These are phyloP conservation scores for Chrysaora quinquecirrha DNA, from an alignment of 30 jellyfish, hydroid and myxozoan species.

Conservation along the genomic window DNA sequence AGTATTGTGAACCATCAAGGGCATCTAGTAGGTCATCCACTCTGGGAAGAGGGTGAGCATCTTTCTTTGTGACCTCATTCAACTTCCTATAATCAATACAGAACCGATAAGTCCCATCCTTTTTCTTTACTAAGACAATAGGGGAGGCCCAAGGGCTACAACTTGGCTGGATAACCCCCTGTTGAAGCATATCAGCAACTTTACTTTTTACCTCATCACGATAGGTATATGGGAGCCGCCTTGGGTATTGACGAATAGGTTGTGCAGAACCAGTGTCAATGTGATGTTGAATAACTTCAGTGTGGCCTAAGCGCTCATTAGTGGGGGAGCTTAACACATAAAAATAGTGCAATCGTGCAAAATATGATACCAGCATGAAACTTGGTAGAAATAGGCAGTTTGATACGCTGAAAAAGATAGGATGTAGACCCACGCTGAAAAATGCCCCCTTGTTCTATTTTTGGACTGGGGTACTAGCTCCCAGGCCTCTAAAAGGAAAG, in stretches of 20 bases:
- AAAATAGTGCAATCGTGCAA: too few relatives aligned
- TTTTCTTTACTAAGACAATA: too few relatives aligned
- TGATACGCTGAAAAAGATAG: too few relatives aligned
- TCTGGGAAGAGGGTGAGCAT: slow-evolving; percentile 59
- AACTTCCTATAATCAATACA: slow-evolving; percentile 41
- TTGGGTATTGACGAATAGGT: slow-evolving; percentile 31
- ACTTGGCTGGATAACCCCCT: slow-evolving; percentile 55
- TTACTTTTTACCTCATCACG: slow-evolving; percentile 23
- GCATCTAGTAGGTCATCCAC: slow-evolving; percentile 50
- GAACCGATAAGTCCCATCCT: too few relatives aligned
- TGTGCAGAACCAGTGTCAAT: slow-evolving; percentile 37
- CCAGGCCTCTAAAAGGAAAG: too few relatives aligned
- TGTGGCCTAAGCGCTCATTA: slow-evolving; percentile 12
- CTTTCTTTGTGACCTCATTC: slow-evolving; percentile 45
- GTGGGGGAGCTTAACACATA: too few relatives aligned
- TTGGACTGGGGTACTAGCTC: too few relatives aligned
- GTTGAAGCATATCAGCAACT: slow-evolving; percentile 32
- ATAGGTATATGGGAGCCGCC: slow-evolving; percentile 28
- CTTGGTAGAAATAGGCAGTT: too few relatives aligned
- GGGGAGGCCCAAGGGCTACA: too few relatives aligned
- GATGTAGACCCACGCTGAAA: too few relatives aligned
- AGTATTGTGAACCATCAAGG: slow-evolving; percentile 24
- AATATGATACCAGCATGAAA: too few relatives aligned
- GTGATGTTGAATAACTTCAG: slow-evolving; percentile 12
- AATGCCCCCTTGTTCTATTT: too few relatives aligned